Base-by-base conservation (phyloP, 2,797 vertebrate species). In the Brachymystax lenok region DNA sequence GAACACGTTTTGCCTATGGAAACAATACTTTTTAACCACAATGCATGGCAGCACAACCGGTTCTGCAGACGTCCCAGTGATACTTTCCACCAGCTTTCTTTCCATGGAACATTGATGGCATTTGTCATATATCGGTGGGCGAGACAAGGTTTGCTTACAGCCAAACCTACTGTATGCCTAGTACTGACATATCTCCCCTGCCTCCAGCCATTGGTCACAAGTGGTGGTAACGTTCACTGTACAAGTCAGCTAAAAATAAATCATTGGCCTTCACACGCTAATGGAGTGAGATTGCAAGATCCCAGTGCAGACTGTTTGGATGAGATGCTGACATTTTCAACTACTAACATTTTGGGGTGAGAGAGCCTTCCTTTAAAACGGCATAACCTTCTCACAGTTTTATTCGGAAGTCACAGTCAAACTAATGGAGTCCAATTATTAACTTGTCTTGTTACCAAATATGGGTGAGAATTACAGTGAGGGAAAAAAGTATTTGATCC, bases 21-120 rank as follows among this genome's bases (percentile, higher is more conserved):
- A 95, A 94, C 90, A 90, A 88, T 88, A 88, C 84, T 83, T 91
- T 72, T 90, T 75, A 87, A 91, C 95, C 94, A 75, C 94, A 91
- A 89, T 2, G 84, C 92, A 94, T 86, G 90, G 84, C 91, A 91
- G 90, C 87, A 28, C 28, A 86, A 72, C 89, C 80, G 78, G 87
- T 90, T 89, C 91, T 88, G 88, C 88, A 85, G 86, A 84, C 85
- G 78, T 84, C 86, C 90, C 82, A 51, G 35, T 73, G 83, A 81
- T 79, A 88, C 86, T 94, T 95, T 93, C 93, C 14, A 27, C 86
- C 83, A 80, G 84, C 79, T 85, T 87, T 89, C 88, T 90, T 90
- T 89, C 83, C 81, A 74, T 82, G 79, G 79, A 83, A 46, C 17
- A 21, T 4, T 70, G 33, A 46, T 70, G n/a, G 3, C 35, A 21